A percentile compares a stretch with the other conserved stretches of the same genome.
These are phyloP conservation scores for Melanotaenia trifasciata DNA, from an alignment of 2,797 vertebrate species.

Conservation along the genomic window DNA sequence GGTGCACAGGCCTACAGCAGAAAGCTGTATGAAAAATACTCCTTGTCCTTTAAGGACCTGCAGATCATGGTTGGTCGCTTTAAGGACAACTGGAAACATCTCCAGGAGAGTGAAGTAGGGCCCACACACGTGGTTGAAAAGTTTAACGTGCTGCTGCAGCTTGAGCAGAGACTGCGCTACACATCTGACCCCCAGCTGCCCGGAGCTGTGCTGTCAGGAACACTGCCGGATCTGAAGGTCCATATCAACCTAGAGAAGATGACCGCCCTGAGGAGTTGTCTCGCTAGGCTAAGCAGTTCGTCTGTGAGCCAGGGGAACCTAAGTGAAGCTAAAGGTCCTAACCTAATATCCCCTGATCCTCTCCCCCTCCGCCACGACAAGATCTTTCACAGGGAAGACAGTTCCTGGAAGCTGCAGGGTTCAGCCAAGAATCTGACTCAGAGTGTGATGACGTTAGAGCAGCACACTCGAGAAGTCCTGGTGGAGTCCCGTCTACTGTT, in stretches of 20 bases:
- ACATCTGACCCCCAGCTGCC: constrained; percentile 98
- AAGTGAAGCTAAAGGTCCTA: constrained; percentile 41
- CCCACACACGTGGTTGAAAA: constrained; percentile 98
- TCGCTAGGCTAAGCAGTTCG: constrained; percentile 84
- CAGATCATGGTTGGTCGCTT: constrained; percentile 98
- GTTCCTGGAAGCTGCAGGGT: constrained; percentile 89
- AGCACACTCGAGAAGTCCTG: constrained; percentile 94
- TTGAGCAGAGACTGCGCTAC: constrained; percentile 94
- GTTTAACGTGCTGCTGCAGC: constrained; percentile 93
- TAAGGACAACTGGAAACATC: constrained; percentile 97
- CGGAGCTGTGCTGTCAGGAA: constrained; percentile 93
- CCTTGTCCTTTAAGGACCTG: constrained; percentile 93
- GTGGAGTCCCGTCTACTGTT: constrained; percentile 96
- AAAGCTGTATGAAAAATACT: constrained; percentile 95
- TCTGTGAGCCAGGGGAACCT: constrained; percentile 61
- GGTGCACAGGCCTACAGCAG: constrained; percentile 86
- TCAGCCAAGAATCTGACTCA: constrained; percentile 93
- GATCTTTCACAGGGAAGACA: constrained; percentile 89
- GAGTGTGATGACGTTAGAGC: constrained; percentile 93
- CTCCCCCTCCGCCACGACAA: constrained; percentile 87
- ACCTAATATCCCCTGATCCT: constrained; percentile 79
- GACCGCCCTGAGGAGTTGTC: constrained; percentile 90
- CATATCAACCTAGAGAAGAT: constrained; percentile 98
- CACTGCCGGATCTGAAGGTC: constrained; percentile 94
- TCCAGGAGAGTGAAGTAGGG: constrained; percentile 94